Conservation (phyloP, 2,113 vertebrate species). For the Macquaria australasica region DNA sequence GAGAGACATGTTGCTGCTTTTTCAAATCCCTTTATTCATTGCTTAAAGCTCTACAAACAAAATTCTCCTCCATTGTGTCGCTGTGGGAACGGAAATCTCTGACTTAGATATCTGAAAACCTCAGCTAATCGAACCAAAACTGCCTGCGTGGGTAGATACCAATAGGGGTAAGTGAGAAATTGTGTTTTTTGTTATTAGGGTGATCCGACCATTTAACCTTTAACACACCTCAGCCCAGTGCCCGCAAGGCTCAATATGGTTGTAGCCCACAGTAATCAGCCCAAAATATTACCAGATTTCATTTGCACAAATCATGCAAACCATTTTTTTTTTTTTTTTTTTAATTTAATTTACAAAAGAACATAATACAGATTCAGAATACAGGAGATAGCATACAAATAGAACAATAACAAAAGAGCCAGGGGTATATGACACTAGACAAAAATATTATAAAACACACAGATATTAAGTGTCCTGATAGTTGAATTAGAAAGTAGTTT, state of each 20-base stretch:
- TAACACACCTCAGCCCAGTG: neutral
- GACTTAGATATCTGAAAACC: neutral
- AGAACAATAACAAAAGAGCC: no score
- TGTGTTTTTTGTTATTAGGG: neutral
- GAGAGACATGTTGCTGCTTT: neutral
- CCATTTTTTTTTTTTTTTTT: no score
- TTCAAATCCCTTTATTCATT: neutral
- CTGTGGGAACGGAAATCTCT: neutral
- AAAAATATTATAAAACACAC: no score
- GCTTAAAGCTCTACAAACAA: neutral
- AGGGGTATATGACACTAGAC: no score
- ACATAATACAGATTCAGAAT: no score
- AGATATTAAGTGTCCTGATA: no score
- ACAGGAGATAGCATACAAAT: no score
- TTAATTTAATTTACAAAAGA: no score
- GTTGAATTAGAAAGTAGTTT: no score
- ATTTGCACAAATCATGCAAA: neutral
- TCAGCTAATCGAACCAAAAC: neutral
- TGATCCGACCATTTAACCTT: neutral
- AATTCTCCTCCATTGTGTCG: neutral
- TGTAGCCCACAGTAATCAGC: neutral
- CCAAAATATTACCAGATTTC: neutral
- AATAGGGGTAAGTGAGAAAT: neutral
- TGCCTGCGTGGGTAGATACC: accelerated
- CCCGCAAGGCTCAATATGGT: neutral